phyloP scores from a whole-genome alignment of 2,797 vertebrate species.

The Natrix natrix region DNA sequence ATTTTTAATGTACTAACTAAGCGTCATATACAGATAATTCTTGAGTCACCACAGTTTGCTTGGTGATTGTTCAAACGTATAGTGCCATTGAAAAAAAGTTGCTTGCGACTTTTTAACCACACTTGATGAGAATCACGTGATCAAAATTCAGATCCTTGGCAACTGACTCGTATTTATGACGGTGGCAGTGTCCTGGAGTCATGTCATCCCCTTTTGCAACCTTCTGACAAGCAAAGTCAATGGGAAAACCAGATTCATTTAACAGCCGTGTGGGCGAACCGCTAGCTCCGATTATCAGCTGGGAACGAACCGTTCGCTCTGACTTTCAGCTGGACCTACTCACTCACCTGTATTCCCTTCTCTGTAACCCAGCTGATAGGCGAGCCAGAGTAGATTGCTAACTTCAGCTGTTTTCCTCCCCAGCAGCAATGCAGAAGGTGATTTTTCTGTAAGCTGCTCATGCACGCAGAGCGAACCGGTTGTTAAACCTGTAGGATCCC shows the following conservation, averaged over 20 bases:
- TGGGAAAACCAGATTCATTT: neutral
- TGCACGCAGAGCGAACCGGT: too few relatives aligned
- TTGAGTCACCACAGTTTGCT: neutral
- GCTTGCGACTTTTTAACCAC: too few relatives aligned
- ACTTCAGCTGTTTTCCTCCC: too few relatives aligned
- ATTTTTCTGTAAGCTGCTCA: too few relatives aligned
- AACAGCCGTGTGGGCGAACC: neutral
- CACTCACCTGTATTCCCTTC: too few relatives aligned
- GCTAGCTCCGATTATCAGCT: too few relatives aligned
- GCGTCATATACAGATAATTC: neutral
- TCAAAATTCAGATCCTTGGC: neutral
- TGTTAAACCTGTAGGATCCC: too few relatives aligned
- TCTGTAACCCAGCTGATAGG: too few relatives aligned
- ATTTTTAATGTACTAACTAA: neutral
- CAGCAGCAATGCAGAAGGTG: too few relatives aligned
- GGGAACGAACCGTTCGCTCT: too few relatives aligned
- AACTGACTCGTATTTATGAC: neutral
- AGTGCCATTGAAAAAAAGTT: neutral
- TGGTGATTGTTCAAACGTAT: neutral
- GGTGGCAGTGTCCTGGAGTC: neutral
- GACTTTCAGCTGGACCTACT: too few relatives aligned
- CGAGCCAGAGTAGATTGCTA: too few relatives aligned
- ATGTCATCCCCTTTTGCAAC: neutral
- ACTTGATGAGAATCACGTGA: neutral
- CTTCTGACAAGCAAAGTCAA: neutral